A percentile compares a stretch with the other conserved stretches of the same genome.
Conservation (phyloP, 1,140 invertebrate genomes). For the Hylyphantes graminicola region DNA sequence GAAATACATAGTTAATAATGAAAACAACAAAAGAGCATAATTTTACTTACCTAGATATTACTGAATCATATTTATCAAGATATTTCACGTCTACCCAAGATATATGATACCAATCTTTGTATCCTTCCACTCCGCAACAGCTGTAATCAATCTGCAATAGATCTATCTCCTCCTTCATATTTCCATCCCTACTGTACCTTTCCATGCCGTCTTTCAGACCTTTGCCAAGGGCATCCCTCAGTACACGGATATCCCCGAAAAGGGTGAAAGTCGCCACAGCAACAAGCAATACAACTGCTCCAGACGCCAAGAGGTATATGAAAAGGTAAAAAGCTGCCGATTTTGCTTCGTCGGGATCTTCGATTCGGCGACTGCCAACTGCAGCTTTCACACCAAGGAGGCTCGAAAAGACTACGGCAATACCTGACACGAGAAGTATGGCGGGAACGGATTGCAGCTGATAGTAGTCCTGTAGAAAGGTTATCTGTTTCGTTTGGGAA, state of each 20-base stretch:
- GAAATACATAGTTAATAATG: too few relatives aligned
- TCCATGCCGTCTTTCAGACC: conserved; percentile 33
- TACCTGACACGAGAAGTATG: background rate
- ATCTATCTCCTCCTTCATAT: conserved; percentile 31
- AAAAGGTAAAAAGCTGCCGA: conserved; percentile 2
- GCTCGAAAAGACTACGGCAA: background rate
- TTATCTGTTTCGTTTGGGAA: conserved; percentile 21
- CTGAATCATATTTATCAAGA: conserved; percentile 11
- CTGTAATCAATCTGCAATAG: conserved; percentile 28
- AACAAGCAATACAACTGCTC: background rate
- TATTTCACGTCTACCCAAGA: conserved; percentile 46
- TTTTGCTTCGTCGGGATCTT: conserved; percentile 8
- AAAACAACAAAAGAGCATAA: too few relatives aligned
- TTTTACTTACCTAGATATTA: conserved; percentile 12
- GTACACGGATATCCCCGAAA: conserved; percentile 12
- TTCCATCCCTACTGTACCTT: conserved; percentile 1
- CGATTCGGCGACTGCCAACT: conserved; percentile 13
- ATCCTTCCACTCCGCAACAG: conserved; percentile 34
- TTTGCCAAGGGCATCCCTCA: conserved; percentile 4
- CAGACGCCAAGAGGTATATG: background rate
- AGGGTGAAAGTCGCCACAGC: conserved; percentile 3
- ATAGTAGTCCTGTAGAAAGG: conserved; percentile 25
- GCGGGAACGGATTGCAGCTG: conserved; percentile 9
- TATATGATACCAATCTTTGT: conserved; percentile 51
- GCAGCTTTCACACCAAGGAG: conserved; percentile 38